Evolutionary conservation across 2,888 invertebrate genomes (phyloP), one percentile per base, ranked within the genome.

Genomic region (Agonopterix subpropinquella): DNA sequence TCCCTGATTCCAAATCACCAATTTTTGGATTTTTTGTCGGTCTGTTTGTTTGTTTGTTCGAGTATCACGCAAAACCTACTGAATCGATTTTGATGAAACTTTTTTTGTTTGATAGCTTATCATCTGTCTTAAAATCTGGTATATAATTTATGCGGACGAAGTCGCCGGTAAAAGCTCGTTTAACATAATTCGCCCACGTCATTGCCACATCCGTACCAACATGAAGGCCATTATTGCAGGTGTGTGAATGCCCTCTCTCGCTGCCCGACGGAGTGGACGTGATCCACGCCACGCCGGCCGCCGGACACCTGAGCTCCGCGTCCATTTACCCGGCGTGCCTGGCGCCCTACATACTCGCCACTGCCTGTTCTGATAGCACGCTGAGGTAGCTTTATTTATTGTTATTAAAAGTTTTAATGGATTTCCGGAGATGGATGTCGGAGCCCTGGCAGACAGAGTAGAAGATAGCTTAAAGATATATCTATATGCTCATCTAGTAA

Each of bases 271-370:
- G 95, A 3, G 97, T 98, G 8, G 96, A 97, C 73, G 95, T 98
- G 4, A 93, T 97, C 48, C 96, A 97, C 78, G 98, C 98, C 0
- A 93, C 96, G 0, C 97, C 98, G 0, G 96, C 98, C 0, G 99
- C 98, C 1, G 99, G 99, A 0, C 99, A 99, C 78, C 89, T 99
- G 43, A 97, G 98, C 73, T 98, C 98, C 0, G 97, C 99, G 0
- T 98, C 98, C 18, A 97, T 99, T 65, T 99, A 99, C 84, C 98
- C 99, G 4, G 98, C 98, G n/a, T 99, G 99, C 80, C 93, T 98
- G 68, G 98, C 99, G 0, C 99, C 99, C 0, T 99, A 98, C 75
- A 96, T 98, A 53, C 91, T 99, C 52, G 95, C 97, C 0, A 98
- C 98, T 0, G 98, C 98, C 1, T 99, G 98, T 73, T 95, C 96